These are phyloP conservation scores for Triplophysa siluroides DNA, from an alignment of 2,113 vertebrate genomes.

Conservation along the genomic window DNA sequence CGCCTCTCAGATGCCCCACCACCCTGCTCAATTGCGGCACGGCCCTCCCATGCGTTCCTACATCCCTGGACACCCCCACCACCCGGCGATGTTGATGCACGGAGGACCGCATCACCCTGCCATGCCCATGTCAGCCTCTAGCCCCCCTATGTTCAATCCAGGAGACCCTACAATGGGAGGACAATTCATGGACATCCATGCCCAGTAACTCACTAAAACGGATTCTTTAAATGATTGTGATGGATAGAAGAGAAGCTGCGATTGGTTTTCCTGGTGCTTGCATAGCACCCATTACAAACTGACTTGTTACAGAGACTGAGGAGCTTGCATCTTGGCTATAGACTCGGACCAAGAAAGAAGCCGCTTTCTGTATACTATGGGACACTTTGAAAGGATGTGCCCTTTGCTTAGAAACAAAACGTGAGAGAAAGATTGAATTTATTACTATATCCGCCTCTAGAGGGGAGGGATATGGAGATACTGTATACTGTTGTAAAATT, in stretches of 20 bases:
- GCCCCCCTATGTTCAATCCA: constrained; percentile 84
- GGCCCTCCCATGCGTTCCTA: constrained; percentile 88
- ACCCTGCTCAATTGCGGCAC: constrained; percentile 83
- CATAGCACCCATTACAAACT: constrained; percentile 79
- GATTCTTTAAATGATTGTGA: constrained; percentile 71
- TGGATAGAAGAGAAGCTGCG: constrained; percentile 63
- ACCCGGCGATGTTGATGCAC: constrained; percentile 86
- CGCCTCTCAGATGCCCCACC: constrained; percentile 81
- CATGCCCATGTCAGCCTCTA: constrained; percentile 89
- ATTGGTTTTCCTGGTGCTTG: constrained; percentile 74
- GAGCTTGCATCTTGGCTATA: constrained; percentile 83
- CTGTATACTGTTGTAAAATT: constrained; percentile 91
- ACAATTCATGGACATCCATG: constrained; percentile 88
- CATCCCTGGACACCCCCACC: constrained; percentile 88
- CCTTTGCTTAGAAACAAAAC: constrained; percentile 70
- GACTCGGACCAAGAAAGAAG: constrained; percentile 86
- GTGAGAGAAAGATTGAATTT: constrained; percentile 78
- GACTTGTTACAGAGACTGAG: constrained; percentile 83
- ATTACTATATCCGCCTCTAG: constrained; percentile 80
- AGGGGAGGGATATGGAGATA: constrained; percentile 77
- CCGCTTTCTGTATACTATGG: constrained; percentile 83
- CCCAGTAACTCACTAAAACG: constrained; percentile 82
- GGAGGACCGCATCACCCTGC: constrained; percentile 86
- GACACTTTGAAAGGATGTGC: constrained; percentile 86
- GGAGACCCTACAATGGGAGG: constrained; percentile 83